A percentile compares a stretch with the other conserved stretches of the same genome.
Conservation (phyloP, 2,888 invertebrate species). For the Eurytoma adleriae region DNA sequence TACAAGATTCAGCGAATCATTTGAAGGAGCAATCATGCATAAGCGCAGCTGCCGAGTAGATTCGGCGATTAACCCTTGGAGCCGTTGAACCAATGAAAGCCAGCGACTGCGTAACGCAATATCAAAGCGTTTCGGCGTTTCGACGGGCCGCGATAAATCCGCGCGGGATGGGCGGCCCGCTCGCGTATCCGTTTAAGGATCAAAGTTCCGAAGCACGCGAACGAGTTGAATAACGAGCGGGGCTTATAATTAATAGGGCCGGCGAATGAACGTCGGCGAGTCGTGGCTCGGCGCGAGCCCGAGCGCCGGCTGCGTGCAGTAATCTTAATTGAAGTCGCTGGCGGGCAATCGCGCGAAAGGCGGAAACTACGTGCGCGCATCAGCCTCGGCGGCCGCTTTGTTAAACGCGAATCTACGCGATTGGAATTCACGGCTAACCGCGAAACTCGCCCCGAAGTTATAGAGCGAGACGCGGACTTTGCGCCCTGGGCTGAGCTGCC, state of each 20-base stretch:
- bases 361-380: not conserved
- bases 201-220: not conserved
- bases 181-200: not conserved
- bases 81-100: not conserved
- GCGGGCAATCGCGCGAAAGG: not conserved
- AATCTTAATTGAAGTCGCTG: conserved; percentile 9
- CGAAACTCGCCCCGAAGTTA: conserved; percentile 25
- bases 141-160: not conserved
- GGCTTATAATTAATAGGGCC: not conserved
- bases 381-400: not conserved
- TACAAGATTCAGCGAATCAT: too few relatives aligned
- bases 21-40: not conserved
- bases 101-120: not conserved
- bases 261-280: not conserved
- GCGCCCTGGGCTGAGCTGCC: not conserved
- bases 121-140: not conserved
- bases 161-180: too few relatives aligned
- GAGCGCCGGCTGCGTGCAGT: not conserved
- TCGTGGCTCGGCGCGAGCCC: too few relatives aligned
- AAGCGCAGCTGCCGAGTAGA: not conserved
- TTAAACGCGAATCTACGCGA: not conserved
- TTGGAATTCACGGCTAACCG: conserved; percentile 46
- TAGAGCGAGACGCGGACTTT: not conserved
- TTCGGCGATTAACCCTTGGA: not conserved
- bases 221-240: not conserved